Evolutionary conservation across 2,888 invertebrate genomes (phyloP).

Genomic region (Caenorhabditis sp.): DNA sequence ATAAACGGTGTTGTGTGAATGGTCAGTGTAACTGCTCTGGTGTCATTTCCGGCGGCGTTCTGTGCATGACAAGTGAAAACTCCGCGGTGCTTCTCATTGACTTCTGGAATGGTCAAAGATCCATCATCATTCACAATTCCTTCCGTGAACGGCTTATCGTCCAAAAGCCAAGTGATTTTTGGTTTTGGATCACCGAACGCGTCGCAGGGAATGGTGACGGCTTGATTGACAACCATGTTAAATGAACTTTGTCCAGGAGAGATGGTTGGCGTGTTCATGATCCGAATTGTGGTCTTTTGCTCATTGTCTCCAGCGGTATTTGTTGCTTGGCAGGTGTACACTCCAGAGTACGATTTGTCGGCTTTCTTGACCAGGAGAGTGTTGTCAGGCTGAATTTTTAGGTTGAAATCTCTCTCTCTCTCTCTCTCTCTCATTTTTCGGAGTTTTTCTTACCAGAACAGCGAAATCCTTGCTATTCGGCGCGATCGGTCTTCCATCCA

Average conservation of each 20-base stretch:
- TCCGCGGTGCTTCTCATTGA: constrained; percentile 57
- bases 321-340: constrained; percentile 86
- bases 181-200: constrained; percentile 77
- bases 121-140: constrained; percentile 76
- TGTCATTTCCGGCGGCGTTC: constrained; percentile 78
- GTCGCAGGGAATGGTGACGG: constrained; percentile 78
- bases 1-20: constrained; percentile 81
- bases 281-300: constrained; percentile 65
- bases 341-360: constrained; percentile 82
- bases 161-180: constrained; percentile 76
- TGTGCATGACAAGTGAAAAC: constrained; percentile 76
- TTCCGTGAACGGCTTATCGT: constrained; percentile 72
- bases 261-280: constrained; percentile 76
- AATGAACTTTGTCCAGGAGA: constrained; percentile 77
- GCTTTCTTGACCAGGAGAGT: constrained; percentile 75
- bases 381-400: constrained; percentile 74
- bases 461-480: constrained; percentile 71
- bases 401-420: too few relatives aligned
- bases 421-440: too few relatives aligned
- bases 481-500: constrained; percentile 83
- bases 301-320: constrained; percentile 86
- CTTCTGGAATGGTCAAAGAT: constrained; percentile 72
- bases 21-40: constrained; percentile 81
- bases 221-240: constrained; percentile 78
- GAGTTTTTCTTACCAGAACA: constrained; percentile 75